Evolutionary conservation across 2,888 invertebrate genomes (phyloP).

Genomic region (Caenorhabditis panamensis): DNA sequence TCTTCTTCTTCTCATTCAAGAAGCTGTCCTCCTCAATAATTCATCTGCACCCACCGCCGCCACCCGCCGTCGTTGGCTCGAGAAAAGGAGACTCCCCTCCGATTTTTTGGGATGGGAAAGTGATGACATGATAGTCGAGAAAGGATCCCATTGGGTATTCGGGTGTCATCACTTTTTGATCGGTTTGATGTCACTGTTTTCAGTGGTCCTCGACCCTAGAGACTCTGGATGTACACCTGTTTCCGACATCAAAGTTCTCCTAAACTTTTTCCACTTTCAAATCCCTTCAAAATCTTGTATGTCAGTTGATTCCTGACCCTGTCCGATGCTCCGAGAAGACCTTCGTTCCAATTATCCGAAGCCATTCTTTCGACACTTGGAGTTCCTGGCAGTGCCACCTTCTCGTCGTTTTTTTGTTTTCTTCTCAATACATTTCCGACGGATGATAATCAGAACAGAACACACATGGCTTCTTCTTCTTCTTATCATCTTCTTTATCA

Average conservation of each 20-base stretch:
- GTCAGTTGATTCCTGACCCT: background rate
- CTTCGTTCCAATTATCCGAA: conserved; percentile 2
- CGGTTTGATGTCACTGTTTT: no score
- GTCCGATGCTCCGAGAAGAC: no score
- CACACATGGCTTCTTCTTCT: conserved; percentile 20
- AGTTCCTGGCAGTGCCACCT: conserved; percentile 43
- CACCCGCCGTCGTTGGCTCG: background rate
- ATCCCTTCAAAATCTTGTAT: no score
- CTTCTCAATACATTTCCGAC: background rate
- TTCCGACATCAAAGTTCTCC: background rate
- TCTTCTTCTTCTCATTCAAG: background rate
- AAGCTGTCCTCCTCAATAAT: background rate
- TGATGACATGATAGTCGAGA: background rate
- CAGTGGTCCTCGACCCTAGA: no score
- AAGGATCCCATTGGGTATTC: background rate
- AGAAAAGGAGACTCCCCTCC: background rate
- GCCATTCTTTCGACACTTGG: background rate
- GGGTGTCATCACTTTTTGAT: background rate
- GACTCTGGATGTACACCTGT: no score
- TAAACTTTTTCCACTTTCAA: conserved; percentile 2
- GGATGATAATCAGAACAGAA: conserved; percentile 26
- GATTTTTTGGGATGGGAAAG: background rate
- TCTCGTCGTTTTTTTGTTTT: conserved; percentile 8
- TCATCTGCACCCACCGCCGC: background rate
- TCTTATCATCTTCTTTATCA: background rate